Conservation (phyloP, 2,113 vertebrate genomes). For the Rissa tridactyla region DNA sequence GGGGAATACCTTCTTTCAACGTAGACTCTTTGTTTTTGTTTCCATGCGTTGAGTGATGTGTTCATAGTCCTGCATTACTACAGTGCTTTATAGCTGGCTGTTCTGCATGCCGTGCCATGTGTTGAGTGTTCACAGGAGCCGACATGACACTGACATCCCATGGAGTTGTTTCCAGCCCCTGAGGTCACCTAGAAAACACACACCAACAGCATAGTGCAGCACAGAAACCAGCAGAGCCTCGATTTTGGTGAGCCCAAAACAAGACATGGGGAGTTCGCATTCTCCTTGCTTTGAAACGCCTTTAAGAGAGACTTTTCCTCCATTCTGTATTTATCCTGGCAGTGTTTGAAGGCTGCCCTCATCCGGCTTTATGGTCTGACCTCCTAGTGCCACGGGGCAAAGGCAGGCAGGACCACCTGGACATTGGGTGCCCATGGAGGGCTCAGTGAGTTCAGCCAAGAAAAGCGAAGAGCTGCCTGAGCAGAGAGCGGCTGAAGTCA, state of each 20-base stretch:
- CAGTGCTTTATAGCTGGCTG: not conserved
- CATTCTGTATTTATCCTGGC: not conserved
- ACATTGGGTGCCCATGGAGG: fast-evolving
- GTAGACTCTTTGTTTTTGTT: not conserved
- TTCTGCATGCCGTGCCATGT: fast-evolving
- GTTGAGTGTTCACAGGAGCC: not conserved
- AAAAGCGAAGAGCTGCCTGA: not conserved
- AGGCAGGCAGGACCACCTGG: not conserved
- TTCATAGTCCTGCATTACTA: not conserved
- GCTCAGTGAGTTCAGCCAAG: not conserved
- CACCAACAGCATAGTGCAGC: fast-evolving
- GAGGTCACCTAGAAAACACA: not conserved
- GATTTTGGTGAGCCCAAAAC: not conserved
- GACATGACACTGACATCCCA: not conserved
- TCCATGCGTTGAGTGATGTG: not conserved
- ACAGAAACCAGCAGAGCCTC: not conserved
- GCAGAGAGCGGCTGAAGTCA: not conserved
- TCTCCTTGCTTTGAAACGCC: not conserved
- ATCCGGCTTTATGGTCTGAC: fast-evolving
- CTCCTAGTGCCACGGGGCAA: not conserved
- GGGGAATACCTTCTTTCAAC: not conserved
- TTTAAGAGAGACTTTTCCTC: not conserved
- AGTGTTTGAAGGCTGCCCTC: not conserved
- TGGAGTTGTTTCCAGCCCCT: not conserved
- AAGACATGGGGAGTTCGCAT: not conserved